Conservation (phyloP, 37 sponge, comb jelly and placozoan genomes). For the Haliclona indistincta region DNA sequence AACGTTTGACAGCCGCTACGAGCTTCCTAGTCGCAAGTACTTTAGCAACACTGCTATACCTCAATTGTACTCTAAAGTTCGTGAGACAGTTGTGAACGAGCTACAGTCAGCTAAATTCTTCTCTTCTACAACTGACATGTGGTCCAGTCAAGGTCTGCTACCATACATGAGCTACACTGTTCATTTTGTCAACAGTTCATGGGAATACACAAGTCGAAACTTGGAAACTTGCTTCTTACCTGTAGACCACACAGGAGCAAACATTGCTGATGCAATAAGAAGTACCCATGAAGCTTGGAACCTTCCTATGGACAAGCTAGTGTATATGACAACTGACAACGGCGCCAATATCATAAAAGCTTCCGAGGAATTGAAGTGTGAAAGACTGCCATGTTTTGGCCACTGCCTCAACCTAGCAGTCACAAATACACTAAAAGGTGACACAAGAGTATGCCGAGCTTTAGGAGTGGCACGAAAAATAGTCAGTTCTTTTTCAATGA, state of each 20-base stretch:
- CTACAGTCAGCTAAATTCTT: neutral
- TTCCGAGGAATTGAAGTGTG: neutral
- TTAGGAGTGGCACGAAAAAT: neutral
- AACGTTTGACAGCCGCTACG: conserved; percentile 4
- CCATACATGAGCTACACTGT: conserved; percentile 47
- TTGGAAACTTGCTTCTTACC: conserved; percentile 28
- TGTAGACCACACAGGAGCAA: conserved; percentile 33
- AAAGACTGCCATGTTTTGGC: conserved; percentile 8
- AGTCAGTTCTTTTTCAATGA: neutral
- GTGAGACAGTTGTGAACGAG: conserved; percentile 7
- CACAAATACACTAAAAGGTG: conserved; percentile 4
- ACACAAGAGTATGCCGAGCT: neutral
- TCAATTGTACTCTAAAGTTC: neutral
- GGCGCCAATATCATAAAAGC: conserved; percentile 16
- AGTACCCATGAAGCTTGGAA: conserved; percentile 15
- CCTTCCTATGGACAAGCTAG: conserved; percentile 9
- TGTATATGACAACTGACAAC: conserved; percentile 50
- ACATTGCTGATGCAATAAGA: conserved; percentile 18
- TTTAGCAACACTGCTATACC: conserved; percentile 3
- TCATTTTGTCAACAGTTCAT: conserved; percentile 19
- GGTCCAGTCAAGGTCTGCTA: conserved; percentile 28
- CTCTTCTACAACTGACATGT: conserved; percentile 42
- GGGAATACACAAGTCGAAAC: conserved; percentile 1
- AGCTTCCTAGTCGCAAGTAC: conserved; percentile 5
- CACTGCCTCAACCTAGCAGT: conserved; percentile 44